Evolutionary conservation across 2,113 vertebrate species (phyloP).

Genomic region (Corydoras maculifer): DNA sequence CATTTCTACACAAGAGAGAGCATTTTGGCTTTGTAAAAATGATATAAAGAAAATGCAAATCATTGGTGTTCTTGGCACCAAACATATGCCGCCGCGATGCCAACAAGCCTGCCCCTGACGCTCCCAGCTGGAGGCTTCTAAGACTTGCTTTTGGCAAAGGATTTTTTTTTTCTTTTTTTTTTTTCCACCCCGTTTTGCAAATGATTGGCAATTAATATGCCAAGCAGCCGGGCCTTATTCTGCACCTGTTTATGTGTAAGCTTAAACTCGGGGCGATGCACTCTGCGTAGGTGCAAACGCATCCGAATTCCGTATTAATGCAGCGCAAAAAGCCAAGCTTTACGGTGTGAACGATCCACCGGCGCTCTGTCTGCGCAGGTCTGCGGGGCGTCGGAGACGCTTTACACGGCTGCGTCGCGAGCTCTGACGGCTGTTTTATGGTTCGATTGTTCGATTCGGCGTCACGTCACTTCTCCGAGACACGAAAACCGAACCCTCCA

Average conservation of each 20-base stretch:
- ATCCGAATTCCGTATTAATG: conserved; percentile 15
- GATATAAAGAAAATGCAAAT: conserved; percentile 81
- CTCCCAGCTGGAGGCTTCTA: conserved; percentile 76
- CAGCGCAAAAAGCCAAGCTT: neutral
- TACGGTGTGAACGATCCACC: too few relatives aligned
- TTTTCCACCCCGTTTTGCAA: conserved; percentile 72
- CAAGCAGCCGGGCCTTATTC: conserved; percentile 72
- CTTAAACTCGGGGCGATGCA: conserved; percentile 36
- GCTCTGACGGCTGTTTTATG: neutral
- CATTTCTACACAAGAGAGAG: conserved; percentile 73
- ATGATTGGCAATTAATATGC: conserved; percentile 79
- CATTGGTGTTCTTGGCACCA: conserved; percentile 77
- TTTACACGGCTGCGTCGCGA: too few relatives aligned
- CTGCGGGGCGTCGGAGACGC: too few relatives aligned
- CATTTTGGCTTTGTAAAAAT: conserved; percentile 77
- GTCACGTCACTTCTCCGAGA: conserved; percentile 8
- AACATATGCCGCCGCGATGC: conserved; percentile 76
- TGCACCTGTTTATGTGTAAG: conserved; percentile 70
- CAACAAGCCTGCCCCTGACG: conserved; percentile 76
- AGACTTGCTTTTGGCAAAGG: conserved; percentile 77
- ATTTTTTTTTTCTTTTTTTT: conserved; percentile 42
- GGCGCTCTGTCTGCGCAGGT: too few relatives aligned
- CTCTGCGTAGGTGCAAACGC: conserved; percentile 39
- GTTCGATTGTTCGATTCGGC: neutral
- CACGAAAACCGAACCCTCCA: conserved; percentile 5